Evolutionary conservation across 2,797 vertebrate species (phyloP), one percentile per base, ranked within the genome.

Genomic region (Myotis myotis): DNA sequence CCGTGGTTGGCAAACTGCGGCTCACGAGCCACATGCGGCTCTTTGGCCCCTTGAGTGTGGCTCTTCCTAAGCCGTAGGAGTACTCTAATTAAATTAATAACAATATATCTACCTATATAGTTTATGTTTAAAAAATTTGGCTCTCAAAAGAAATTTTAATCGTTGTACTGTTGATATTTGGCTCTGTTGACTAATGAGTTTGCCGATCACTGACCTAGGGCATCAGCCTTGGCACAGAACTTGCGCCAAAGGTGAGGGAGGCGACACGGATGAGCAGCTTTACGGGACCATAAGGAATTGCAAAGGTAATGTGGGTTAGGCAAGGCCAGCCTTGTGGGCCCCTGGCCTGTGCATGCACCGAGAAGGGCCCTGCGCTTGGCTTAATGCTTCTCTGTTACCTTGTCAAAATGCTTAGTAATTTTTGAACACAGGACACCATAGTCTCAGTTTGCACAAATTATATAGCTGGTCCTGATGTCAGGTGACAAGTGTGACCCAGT

Each of bases 291-390:
- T 22, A 2, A 30, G 9, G 41, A 49, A 79, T 20, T 28, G 57
- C 15, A 60, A 23, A 71, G 41, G 51, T 28, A 7, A 7, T 6
- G 3, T 2, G 1, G 3, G 6, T 15, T 22, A 55, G 49, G 36
- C 38, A 62, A 81, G 49, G 33, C 8, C 16, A 68, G 62, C n/a
- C 41, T 47, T 4, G 8, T 15, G 72, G 80, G 20, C 8, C 0
- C 0, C 57, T 1, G 23, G 4, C 19, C 36, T 47, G 13, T 1
- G 17, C 0, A 0, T 25, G 6, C 25, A 4, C 2, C 2, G 23
- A 30, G 60, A 62, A 49, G 15, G 8, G 1, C 15, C 22, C 23
- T 5, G 19, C 23, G 6, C 47, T 64, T n/a, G 5, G 28, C 8
- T 74, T 19, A 33, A n/a, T 6, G 3, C n/a, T 36, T 57, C 62